Evolutionary conservation across 1,140 invertebrate genomes (phyloP), one percentile per base, ranked within the genome.

Genomic region (Chrysomallon squamiferum): DNA sequence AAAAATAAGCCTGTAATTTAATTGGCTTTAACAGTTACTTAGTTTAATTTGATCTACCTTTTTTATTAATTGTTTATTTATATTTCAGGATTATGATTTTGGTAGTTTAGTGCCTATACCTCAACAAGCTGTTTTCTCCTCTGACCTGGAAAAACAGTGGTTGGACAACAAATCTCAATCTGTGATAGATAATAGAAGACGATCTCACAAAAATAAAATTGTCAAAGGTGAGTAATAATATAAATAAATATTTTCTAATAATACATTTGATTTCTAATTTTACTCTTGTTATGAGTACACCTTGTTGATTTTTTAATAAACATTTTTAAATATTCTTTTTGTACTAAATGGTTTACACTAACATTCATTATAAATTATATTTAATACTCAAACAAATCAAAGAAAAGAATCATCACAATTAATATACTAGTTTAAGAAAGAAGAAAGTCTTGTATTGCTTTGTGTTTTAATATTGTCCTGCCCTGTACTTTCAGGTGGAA

Each of bases 91-190:
- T 27, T 68, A 68, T 38, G 65, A 62, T 60, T 27, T 43, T 15
- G 63, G 47, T 59, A 49, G 63, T 29, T 27, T 67, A 25, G 57
- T 69, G 50, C 72, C 72, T 32, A 64, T 71, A 57, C 73, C 73
- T 30, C 52, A 65, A 22, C 62, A 68, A 59, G 73, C 66, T 20
- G 61, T 74, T 2, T 69, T 62, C 49, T 69, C 64, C 7, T 62
- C 69, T 22, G 73, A 74, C 30, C 45, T 74, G 32, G 73, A 74
- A 41, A 69, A 69, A 54, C 41, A 74, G 45, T 72, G 69, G 69
- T 43, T 74, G n/a, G 58, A 68, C 50, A 32, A 25, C 38, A 27
- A 43, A 57, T 47, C 50, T 25, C 22, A 41, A 22, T 20, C 32
- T 64, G 35, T n/a, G 54, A 64, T 27, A 22, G 54, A 41, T 27